Base-by-base conservation (phyloP, 2,888 invertebrate genomes). In the Sthenelais limicola region DNA sequence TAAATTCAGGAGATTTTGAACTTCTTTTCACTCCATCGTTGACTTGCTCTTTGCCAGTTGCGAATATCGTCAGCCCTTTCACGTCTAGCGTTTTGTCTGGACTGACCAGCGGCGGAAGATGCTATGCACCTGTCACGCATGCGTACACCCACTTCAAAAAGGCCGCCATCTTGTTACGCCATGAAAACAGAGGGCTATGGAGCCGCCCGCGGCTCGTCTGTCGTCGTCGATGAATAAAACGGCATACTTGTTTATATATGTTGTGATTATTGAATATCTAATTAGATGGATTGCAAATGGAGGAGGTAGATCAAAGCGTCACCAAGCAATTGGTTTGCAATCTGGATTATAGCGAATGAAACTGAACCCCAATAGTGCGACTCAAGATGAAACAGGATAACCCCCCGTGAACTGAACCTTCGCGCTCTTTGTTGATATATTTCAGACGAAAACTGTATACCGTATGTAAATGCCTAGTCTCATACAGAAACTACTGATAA, bases 121-220 rank as follows among this genome's bases (percentile, higher is more conserved):
- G n/a, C n/a, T n/a, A n/a, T 33, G 24, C 56, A 56, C 56, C 56
- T 56, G 56, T 56, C 56, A 56, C 56, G 56, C 56, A 56, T 56
- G 56, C 56, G 56, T 32, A 33, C 21, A n/a, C 15, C 26, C n/a
- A 30, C 30, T 56, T 21, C 30, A 32, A 32, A 1, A 33, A 33
- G 2, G 12, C 18, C 32, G 56, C 21, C 30, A 33, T 56, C 56
- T 33, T 3, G 56, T 56, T 56, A 56, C 56, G 56, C 33, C 56
- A 56, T n/a, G n/a, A n/a, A n/a, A n/a, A n/a, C 15, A 56, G 32
- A 30, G 32, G 56, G 32, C 56, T 3, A 12, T 24, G 56, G 33
- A 18, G 56, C n/a, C n/a, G n/a, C n/a, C n/a, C n/a, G n/a, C n/a
- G n/a, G n/a, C n/a, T n/a, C n/a, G n/a, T n/a, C n/a, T n/a, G n/a